Base-by-base conservation (phyloP, 2,797 vertebrate genomes). In the Heteromormyrus szaboi region DNA sequence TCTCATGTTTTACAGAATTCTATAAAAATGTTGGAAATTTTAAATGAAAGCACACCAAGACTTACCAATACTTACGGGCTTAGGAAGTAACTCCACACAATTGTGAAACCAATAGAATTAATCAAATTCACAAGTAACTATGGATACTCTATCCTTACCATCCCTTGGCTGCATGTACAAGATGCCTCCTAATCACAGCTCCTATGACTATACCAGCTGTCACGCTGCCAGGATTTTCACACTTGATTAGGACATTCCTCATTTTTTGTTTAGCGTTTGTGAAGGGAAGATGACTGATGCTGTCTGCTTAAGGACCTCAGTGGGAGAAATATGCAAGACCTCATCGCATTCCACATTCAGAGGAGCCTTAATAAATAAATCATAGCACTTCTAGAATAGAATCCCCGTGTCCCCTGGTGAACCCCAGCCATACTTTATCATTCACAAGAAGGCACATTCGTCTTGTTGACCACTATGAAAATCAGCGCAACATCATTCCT, bases 191-290 rank as follows among this genome's bases (percentile, higher is more conserved):
- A 86, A 54, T 53, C 85, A 56, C 50, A 37, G 7, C 46, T 86
- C 65, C 29, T 37, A 17, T 72, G 29, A 11, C 29, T 37, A 14
- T 72, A 29, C 33, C 4, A 33, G 29, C 68, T 72, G 68, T 37
- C 68, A 72, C 2, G 2, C 68, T 72, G 91, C 88, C 89, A 88
- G 85, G 83, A 87, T 72, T 29, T 84, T 90, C 91, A 50, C 79
- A 91, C 89, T 89, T 88, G 72, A 89, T 89, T 88, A 68, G 12
- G 89, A 90, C 88, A 87, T 90, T 84, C 81, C 81, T 88, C 89
- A 72, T 91, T 91, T 50, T 89, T 37, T 92, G 87, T 94, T 95
- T 94, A 93, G 89, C 90, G 92, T 92, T 46, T 89, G 92, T 93
- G 92, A 92, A 48, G 88, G 89, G 85, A 87, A 86, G 50, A 93